Evolutionary conservation across 53 echinoderm and acorn worm species (phyloP).

Genomic region (Echinometra lucunter): DNA sequence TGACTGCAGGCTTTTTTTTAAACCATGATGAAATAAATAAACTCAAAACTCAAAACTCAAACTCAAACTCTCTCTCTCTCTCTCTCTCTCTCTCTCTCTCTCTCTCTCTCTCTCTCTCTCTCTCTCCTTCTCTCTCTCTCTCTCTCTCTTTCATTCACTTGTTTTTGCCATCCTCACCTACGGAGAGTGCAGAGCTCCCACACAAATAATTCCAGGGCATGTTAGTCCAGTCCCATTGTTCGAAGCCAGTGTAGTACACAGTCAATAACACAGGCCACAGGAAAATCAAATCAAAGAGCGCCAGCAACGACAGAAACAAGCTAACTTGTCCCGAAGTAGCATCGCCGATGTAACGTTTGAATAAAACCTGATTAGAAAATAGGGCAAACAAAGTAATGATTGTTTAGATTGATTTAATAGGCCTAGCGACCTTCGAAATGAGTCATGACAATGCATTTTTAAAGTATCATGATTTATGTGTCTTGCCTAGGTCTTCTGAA

Average conservation of each 20-base stretch:
- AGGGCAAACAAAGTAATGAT: not conserved
- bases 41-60: not conserved
- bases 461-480: not conserved
- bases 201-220: slow-evolving; percentile 98
- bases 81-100: not conserved
- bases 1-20: too few species aligned
- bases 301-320: slow-evolving; percentile 89
- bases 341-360: slow-evolving; percentile 85
- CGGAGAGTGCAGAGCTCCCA: slow-evolving; percentile 89
- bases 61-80: not conserved
- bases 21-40: too few species aligned
- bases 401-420: not conserved
- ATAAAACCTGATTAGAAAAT: slow-evolving; percentile 80
- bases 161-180: slow-evolving; percentile 72
- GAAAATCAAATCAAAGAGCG: slow-evolving; percentile 82
- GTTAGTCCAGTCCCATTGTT: slow-evolving; percentile 88
- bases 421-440: not conserved
- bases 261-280: slow-evolving; percentile 90
- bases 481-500: too few species aligned
- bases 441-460: not conserved
- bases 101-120: not conserved
- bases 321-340: slow-evolving; percentile 92
- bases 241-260: slow-evolving; percentile 92
- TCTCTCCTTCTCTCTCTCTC: not conserved
- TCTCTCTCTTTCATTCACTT: not conserved